Evolutionary conservation across 1,140 invertebrate genomes (phyloP).

Genomic region (Drosophila setifemur): DNA sequence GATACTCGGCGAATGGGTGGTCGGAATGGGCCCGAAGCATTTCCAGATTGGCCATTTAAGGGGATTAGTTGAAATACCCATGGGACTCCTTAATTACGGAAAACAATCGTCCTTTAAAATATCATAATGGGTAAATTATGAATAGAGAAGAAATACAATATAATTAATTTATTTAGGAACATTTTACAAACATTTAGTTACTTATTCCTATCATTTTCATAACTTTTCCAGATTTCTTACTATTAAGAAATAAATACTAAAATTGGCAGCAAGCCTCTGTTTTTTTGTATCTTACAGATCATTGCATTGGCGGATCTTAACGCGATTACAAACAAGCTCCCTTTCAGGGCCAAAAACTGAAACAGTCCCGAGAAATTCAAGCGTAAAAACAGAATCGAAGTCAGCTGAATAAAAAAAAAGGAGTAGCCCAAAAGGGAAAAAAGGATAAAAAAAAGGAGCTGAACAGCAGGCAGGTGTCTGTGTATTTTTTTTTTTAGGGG

Average conservation of each 20-base stretch:
- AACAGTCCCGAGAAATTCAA: conserved; percentile 53
- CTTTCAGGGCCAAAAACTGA: conserved; percentile 22
- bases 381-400: conserved; percentile 52
- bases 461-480: conserved; percentile 12
- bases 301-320: conserved; percentile 18
- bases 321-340: conserved; percentile 43
- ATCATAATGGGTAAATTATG: no score
- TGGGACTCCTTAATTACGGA: neutral
- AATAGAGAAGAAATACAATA: no score
- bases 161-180: no score
- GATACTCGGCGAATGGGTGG: conserved; percentile 1
- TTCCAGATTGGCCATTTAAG: conserved; percentile 9
- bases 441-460: neutral
- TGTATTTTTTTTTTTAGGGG: neutral
- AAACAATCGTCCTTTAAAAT: no score
- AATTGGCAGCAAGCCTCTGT: neutral
- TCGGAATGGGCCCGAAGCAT: neutral
- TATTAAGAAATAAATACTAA: no score
- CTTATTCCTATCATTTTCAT: no score
- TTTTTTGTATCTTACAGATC: conserved; percentile 9
- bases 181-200: no score
- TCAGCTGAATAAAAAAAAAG: conserved; percentile 10
- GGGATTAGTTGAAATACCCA: conserved; percentile 12
- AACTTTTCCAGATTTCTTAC: no score
- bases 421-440: conserved; percentile 2